These are phyloP conservation scores for Heteromurus nitidus DNA, from an alignment of 2,888 invertebrate species.

Conservation along the genomic window DNA sequence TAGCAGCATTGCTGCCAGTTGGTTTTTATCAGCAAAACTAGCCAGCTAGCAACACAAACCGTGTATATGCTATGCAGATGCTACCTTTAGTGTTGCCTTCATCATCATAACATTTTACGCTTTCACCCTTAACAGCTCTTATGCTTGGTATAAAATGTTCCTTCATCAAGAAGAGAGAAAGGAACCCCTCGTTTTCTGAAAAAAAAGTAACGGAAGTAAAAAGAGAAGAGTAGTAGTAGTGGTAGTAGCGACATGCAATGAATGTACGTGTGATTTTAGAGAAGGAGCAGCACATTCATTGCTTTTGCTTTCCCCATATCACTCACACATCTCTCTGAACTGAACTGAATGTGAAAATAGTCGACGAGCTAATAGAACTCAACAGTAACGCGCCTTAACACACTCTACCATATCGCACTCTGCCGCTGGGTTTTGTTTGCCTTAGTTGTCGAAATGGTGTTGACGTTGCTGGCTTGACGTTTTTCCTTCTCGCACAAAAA, in stretches of 20 bases:
- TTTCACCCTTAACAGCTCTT: constrained; percentile 48
- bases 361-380: too few species aligned
- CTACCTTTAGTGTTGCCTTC: background rate
- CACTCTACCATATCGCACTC: too few species aligned
- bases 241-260: constrained; percentile 1
- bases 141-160: background rate
- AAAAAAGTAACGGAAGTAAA: constrained; percentile 39
- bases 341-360: too few species aligned
- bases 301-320: constrained; percentile 15
- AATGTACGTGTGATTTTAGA: background rate
- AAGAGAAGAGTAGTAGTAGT: constrained; percentile 10
- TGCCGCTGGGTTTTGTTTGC: constrained; percentile 39
- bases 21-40: constrained; percentile 29
- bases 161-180: too few species aligned
- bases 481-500: too few species aligned
- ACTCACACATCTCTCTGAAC: background rate
- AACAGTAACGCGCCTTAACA: too few species aligned
- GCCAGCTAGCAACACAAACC: constrained; percentile 1
- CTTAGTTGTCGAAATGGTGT: constrained; percentile 47
- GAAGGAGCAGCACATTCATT: too few species aligned
- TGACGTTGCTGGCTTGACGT: constrained; percentile 53
- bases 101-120: constrained; percentile 51
- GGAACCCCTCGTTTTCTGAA: background rate
- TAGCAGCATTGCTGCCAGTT: constrained; percentile 4
- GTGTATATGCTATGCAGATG: constrained; percentile 29